phyloP scores from a whole-genome alignment of 2,888 invertebrate species.

The Helicoverpa assulta region DNA sequence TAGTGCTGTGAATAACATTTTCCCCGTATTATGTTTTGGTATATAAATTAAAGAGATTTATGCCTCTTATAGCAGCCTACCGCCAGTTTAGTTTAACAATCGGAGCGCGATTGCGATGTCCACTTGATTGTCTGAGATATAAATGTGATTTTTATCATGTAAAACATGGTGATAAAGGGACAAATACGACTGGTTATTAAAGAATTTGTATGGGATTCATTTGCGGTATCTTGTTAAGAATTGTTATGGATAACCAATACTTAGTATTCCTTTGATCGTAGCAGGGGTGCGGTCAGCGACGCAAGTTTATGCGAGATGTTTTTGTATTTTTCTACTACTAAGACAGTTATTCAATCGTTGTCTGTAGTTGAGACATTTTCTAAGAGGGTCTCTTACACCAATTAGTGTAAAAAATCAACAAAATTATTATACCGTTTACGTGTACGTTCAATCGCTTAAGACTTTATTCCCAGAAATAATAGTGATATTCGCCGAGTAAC shows the following conservation, averaged over 20 bases:
- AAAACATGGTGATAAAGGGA: conserved; percentile 55
- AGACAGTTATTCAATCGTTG: too few species aligned
- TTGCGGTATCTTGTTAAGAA: conserved; percentile 43
- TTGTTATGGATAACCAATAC: not conserved
- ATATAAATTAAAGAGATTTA: conserved; percentile 89
- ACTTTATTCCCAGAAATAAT: too few species aligned
- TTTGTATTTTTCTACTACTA: too few species aligned
- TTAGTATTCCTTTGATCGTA: not conserved
- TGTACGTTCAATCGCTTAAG: too few species aligned
- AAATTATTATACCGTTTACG: too few species aligned
- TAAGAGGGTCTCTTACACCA: too few species aligned
- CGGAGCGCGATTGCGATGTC: conserved; percentile 70
- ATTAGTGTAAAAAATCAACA: too few species aligned
- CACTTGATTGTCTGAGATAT: conserved; percentile 72
- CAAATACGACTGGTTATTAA: conserved; percentile 39
- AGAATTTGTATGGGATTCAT: conserved; percentile 45
- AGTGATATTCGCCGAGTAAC: not conserved
- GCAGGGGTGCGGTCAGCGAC: not conserved
- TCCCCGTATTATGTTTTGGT: conserved; percentile 88
- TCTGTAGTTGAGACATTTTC: too few species aligned
- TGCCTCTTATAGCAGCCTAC: conserved; percentile 74
- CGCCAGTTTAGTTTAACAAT: conserved; percentile 73
- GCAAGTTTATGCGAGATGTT: not conserved
- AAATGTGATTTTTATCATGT: conserved; percentile 72
- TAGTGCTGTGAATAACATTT: conserved; percentile 84